Base-by-base conservation (phyloP, 1,140 invertebrate species). In the Plectus sambesii region DNA sequence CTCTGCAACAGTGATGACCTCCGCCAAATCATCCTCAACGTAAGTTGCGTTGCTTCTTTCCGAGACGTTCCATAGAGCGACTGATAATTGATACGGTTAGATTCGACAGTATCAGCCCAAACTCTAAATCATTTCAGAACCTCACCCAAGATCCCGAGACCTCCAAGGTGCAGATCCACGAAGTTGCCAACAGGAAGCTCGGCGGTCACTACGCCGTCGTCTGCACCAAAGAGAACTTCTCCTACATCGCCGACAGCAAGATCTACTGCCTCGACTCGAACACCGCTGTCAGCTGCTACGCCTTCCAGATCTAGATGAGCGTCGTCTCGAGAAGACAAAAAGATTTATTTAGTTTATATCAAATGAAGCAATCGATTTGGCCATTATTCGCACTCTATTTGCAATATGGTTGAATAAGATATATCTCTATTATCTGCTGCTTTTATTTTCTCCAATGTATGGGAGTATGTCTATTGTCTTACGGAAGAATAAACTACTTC, bases 1-100 rank as follows among this genome's bases (percentile, higher is more conserved):
- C n/a, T n/a, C 35, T 61, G 59, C 42, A 61, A 63, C 42, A 62
- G 63, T 39, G 51, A 47, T 24, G 22, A 63, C 5, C 58, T 61
- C 51, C 45, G 61, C 22, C 53, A 52, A 29, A 61, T 61, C 42
- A 61, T 61, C 41, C 46, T 62, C 5, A 59, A 60, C 46, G 59
- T 60, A 17, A 52, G 29, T 20, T 26, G 27, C 17, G 12, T 37
- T 26, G 15, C 3, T 26, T 8, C n/a, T 19, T 27, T 17, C 2
- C 20, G 22, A n/a, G n/a, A n/a, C n/a, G n/a, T n/a, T n/a, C n/a
- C n/a, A n/a, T n/a, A n/a, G n/a, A n/a, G n/a, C n/a, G n/a, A n/a
- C n/a, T n/a, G n/a, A n/a, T n/a, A 3, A 2, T 42, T 2, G 2
- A 22, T 29, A 38, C 36, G 19, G 6, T 20, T 38, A 20, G 23